Conservation (phyloP, 2,113 vertebrate genomes). For the Marmota flaviventris region DNA sequence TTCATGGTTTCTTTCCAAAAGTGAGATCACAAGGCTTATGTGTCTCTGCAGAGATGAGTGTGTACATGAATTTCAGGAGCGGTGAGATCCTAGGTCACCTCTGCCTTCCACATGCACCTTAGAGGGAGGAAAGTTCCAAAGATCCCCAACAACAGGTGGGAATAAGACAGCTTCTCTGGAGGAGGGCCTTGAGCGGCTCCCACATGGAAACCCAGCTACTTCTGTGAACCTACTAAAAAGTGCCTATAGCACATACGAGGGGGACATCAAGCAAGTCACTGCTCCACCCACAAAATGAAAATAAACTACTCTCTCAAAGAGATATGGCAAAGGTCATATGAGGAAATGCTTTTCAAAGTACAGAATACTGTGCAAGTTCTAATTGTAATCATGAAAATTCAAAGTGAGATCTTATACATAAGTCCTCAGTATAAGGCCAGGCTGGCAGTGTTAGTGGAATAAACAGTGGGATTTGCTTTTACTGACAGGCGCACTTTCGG, state of each 20-base stretch:
- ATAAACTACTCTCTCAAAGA: neutral
- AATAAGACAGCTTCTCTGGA: neutral
- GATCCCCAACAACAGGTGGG: neutral
- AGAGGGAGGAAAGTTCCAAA: neutral
- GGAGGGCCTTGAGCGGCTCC: neutral
- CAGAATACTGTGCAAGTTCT: neutral
- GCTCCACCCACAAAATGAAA: neutral
- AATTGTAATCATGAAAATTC: neutral
- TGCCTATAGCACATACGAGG: neutral
- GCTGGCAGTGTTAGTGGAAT: neutral
- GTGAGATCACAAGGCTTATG: neutral
- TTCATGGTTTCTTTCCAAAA: neutral
- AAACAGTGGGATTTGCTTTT: neutral
- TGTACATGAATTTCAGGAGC: neutral
- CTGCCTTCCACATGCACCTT: neutral
- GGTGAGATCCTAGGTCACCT: neutral
- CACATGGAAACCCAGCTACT: neutral
- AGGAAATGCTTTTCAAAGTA: slow-evolving; percentile 28
- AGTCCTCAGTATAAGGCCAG: neutral
- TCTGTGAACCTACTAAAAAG: neutral
- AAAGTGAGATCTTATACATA: neutral
- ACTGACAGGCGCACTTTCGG: neutral
- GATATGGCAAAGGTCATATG: neutral
- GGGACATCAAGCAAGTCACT: neutral
- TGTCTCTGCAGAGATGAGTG: neutral